Conservation (phyloP, 2,113 vertebrate species). For the Origma solitaria region DNA sequence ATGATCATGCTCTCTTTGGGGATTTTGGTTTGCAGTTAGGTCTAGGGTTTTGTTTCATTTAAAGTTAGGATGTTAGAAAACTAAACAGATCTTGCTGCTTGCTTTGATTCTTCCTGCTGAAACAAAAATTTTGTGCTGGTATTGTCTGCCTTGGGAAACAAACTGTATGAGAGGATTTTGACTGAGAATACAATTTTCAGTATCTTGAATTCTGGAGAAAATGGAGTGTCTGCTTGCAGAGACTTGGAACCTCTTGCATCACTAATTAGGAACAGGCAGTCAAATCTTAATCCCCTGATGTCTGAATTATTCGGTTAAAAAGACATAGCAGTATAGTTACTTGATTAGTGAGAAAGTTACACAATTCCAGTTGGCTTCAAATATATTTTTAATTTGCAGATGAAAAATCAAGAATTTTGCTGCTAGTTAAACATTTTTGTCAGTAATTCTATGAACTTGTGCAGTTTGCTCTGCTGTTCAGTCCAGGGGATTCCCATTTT, state of each 20-base stretch:
- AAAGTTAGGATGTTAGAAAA: background rate
- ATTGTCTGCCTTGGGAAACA: background rate
- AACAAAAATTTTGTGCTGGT: background rate
- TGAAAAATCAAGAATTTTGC: background rate
- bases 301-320: background rate
- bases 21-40: background rate
- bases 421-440: background rate
- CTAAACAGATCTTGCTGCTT: background rate
- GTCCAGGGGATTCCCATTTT: background rate
- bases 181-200: background rate
- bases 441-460: background rate
- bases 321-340: background rate
- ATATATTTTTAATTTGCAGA: background rate
- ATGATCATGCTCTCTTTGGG: background rate
- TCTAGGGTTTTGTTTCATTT: background rate
- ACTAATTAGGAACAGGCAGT: background rate
- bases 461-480: background rate
- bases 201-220: background rate
- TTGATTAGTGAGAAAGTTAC: background rate
- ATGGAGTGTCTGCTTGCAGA: background rate
- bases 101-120: background rate
- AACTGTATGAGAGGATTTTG: background rate
- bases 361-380: background rate
- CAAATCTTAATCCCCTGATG: background rate
- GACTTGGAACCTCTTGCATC: background rate